Evolutionary conservation across 2,888 invertebrate species (phyloP), one percentile per base, ranked within the genome.

Genomic region (Lasioglossum figueresi): DNA sequence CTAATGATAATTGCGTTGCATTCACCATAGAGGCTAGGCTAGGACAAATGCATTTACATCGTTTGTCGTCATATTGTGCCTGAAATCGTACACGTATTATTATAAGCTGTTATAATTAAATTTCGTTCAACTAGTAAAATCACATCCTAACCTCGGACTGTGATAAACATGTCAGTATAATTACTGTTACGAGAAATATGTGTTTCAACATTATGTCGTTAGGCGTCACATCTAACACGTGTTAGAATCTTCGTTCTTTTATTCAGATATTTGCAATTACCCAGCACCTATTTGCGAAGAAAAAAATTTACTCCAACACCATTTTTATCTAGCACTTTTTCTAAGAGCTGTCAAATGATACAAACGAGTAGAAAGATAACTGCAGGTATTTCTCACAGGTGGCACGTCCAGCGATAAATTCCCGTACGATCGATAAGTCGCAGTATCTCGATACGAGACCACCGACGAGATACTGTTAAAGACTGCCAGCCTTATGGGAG

Each of bases 11-110:
- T 89, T 95, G 95, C 0, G 96, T 88, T 23, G 95, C 96, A 92
- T 97, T 97, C 89, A 97, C 96, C 2, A 98, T 97, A 3, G 98
- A 97, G 1, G 97, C 96, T 43, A 97, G 96, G 92, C 97, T 97
- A 0, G 98, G 98, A 92, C 98, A 98, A 19, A 98, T 97, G 93
- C 98, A 98, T 95, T 97, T 98, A 93, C 98, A 98, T 92, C 98
- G 95, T 92, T 97, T 97, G 94, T 98, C 98, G 94, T 98, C 98
- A 95, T 98, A 98, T 94, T 97, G 97, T 23, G 96, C 96, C 97
- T 97, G 91, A 80, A 95, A 95, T 74, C 4, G 63, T 79, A 79
- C 6, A 5, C 16, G 19, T 1, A 31, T 43, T 6, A 63, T 87
- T 75, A 78, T 45, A 27, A n/a, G 59, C 3, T 12, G 23, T 4